Evolutionary conservation across 2,888 invertebrate genomes (phyloP).

Genomic region (Drosophila niveifrons): DNA sequence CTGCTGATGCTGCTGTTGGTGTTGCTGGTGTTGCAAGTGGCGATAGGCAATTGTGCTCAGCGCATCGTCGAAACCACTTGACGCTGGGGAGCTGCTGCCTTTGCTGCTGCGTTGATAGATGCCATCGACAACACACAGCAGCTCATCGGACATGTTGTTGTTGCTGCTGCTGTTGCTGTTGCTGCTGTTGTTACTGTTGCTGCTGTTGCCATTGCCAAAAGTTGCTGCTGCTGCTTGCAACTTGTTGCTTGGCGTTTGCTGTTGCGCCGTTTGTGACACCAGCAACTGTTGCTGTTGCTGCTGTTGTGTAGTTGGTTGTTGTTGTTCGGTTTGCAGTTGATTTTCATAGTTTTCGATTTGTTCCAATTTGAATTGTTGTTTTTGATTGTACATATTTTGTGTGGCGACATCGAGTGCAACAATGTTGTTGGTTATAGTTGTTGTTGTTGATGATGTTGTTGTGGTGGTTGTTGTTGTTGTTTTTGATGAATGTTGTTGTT

Average conservation of each 20-base stretch:
- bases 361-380: constrained; percentile 84
- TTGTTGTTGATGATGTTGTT: constrained; percentile 59
- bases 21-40: constrained; percentile 70
- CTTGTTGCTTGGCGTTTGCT: constrained; percentile 46
- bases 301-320: constrained; percentile 55
- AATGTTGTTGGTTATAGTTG: constrained; percentile 17
- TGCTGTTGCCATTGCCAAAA: constrained; percentile 26
- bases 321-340: constrained; percentile 73
- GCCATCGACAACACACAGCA: constrained; percentile 76
- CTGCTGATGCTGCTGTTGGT: constrained; percentile 49
- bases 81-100: constrained; percentile 77
- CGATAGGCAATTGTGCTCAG: constrained; percentile 84
- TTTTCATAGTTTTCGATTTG: constrained; percentile 84
- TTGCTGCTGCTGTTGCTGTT: constrained; percentile 47
- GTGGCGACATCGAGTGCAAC: constrained; percentile 74
- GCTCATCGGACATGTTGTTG: constrained; percentile 70
- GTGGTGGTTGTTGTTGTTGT: constrained; percentile 56
- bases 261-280: constrained; percentile 35
- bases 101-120: constrained; percentile 74
- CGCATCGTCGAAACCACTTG: constrained; percentile 81
- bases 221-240: constrained; percentile 16
- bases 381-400: constrained; percentile 82
- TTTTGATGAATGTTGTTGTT: constrained; percentile 50
- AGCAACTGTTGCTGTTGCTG: constrained; percentile 45
- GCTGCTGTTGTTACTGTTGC: constrained; percentile 43